These are phyloP conservation scores for Uloborus plumipes DNA, from an alignment of 2,888 invertebrate species.

Conservation along the genomic window DNA sequence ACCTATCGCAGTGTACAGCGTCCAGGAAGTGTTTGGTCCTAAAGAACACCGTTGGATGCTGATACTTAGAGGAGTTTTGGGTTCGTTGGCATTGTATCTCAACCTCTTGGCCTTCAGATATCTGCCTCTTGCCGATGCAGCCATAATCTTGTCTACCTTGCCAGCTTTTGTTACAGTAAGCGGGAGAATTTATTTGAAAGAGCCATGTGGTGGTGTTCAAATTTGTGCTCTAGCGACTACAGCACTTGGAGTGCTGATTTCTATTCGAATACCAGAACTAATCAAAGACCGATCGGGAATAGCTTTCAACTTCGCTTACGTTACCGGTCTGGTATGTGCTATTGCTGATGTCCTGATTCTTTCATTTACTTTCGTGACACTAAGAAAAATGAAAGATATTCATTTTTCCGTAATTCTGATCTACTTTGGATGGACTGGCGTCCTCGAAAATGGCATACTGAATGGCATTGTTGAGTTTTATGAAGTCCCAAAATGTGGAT, in stretches of 20 bases:
- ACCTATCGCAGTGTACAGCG: conserved; percentile 85
- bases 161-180: conserved; percentile 89
- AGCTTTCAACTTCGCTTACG: conserved; percentile 64
- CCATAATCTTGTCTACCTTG: conserved; percentile 90
- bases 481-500: conserved; percentile 77
- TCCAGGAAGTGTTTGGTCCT: conserved; percentile 77
- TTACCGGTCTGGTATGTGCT: conserved; percentile 87
- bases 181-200: conserved; percentile 80
- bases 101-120: conserved; percentile 85
- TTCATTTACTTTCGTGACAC: conserved; percentile 87
- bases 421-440: conserved; percentile 87
- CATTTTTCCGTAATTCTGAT: conserved; percentile 93
- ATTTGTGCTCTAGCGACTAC: conserved; percentile 85
- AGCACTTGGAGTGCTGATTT: conserved; percentile 86
- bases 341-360: conserved; percentile 74
- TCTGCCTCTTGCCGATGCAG: conserved; percentile 92
- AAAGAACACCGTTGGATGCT: conserved; percentile 82
- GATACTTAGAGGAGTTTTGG: conserved; percentile 84
- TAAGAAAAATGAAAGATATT: conserved; percentile 85
- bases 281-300: conserved; percentile 68
- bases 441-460: conserved; percentile 70
- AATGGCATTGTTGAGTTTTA: background rate
- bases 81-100: conserved; percentile 87
- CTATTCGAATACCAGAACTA: conserved; percentile 89
- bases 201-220: conserved; percentile 88